Evolutionary conservation across 2,113 vertebrate species (phyloP).

Genomic region (Ibidorhyncha struthersii): DNA sequence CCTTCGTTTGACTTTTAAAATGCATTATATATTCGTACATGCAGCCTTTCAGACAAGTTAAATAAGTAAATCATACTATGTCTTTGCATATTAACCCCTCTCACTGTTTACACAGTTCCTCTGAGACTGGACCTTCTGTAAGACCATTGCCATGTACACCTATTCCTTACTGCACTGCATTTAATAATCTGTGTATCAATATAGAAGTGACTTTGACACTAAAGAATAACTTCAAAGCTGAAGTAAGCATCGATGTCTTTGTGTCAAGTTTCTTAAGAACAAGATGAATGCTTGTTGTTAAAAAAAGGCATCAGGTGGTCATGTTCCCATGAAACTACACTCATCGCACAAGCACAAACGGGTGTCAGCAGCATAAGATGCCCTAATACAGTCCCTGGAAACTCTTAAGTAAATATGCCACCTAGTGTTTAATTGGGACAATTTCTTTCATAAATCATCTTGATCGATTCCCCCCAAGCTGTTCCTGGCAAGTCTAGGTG

Average conservation of each 20-base stretch:
- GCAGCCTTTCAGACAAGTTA: neutral
- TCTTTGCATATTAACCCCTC: neutral
- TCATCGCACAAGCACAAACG: neutral
- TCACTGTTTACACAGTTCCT: neutral
- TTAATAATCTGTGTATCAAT: neutral
- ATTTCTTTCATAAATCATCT: constrained; percentile 40
- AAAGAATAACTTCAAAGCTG: neutral
- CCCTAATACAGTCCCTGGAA: neutral
- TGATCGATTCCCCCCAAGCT: neutral
- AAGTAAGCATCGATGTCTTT: neutral
- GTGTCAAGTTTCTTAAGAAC: neutral
- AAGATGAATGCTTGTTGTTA: neutral
- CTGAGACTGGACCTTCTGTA: neutral
- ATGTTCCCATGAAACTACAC: neutral
- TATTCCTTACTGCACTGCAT: neutral
- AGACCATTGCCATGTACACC: neutral
- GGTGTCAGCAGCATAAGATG: neutral
- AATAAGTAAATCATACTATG: neutral
- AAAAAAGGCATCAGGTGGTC: neutral
- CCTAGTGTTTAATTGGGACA: constrained; percentile 62
- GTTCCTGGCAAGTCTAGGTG: neutral
- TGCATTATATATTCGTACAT: neutral
- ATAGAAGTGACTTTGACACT: neutral
- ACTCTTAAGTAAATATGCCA: constrained; percentile 64
- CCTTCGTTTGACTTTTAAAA: neutral